Percentiles rank a stretch among this genome's conserved stretches.
phyloP scores from a whole-genome alignment of 2,113 vertebrate genomes.

The Caracal caracal region DNA sequence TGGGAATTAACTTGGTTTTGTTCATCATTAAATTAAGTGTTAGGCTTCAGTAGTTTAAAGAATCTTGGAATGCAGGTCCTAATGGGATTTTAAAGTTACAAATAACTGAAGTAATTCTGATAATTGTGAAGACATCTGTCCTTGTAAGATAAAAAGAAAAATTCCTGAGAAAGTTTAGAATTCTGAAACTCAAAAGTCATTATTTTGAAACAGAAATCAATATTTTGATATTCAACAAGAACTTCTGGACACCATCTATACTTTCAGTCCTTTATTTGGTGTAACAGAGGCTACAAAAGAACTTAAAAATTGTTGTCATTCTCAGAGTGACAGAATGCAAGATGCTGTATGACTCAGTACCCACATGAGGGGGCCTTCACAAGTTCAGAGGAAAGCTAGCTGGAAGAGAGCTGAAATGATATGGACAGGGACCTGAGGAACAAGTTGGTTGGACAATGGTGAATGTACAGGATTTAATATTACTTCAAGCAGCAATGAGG shows the following conservation, averaged over 20 bases:
- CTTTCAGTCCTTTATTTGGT: neutral
- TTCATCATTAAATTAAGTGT: conserved; percentile 64
- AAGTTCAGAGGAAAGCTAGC: neutral
- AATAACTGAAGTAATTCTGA: conserved; percentile 43
- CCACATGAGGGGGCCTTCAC: neutral
- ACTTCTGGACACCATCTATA: neutral
- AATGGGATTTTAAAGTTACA: conserved; percentile 37
- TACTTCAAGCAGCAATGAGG: neutral
- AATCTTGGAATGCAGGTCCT: neutral
- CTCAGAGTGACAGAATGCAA: neutral
- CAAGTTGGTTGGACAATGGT: neutral
- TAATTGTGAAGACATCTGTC: conserved; percentile 40
- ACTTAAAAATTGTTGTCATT: neutral
- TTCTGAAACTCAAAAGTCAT: conserved; percentile 16
- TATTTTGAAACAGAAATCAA: neutral
- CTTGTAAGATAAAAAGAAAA: conserved; percentile 51
- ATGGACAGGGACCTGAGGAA: neutral
- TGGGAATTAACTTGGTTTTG: conserved; percentile 61
- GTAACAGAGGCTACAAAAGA: neutral
- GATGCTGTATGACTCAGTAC: neutral
- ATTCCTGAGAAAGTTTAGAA: conserved; percentile 34
- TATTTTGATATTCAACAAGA: conserved; percentile 33
- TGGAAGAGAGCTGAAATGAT: neutral
- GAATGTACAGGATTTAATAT: neutral
- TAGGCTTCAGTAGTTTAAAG: conserved; percentile 55